Evolutionary conservation across 37 sponge, comb jelly and placozoan genomes (phyloP).

Genomic region (Agelas oroides): DNA sequence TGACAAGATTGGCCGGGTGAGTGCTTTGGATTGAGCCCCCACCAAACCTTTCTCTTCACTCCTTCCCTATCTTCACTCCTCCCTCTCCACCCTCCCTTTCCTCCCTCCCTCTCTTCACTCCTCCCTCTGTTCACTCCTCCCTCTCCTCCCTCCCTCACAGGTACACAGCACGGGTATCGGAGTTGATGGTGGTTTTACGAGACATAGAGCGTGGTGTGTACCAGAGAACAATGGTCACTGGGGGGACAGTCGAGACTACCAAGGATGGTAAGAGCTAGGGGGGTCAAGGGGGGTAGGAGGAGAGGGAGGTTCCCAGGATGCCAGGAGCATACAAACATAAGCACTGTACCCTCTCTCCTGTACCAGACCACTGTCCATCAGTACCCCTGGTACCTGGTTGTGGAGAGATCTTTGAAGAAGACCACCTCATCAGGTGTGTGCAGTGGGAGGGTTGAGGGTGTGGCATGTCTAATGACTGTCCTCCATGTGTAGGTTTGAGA

Average conservation of each 20-base stretch:
- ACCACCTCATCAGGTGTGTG: constrained; percentile 80
- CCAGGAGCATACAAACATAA: too few relatives aligned
- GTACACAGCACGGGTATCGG: constrained; percentile 82
- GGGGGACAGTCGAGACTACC: not conserved
- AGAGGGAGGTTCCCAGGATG: too few relatives aligned
- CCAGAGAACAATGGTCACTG: constrained; percentile 87
- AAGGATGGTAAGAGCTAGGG: not conserved
- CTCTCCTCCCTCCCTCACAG: constrained; percentile 18
- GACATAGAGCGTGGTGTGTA: constrained; percentile 89
- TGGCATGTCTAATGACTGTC: too few relatives aligned
- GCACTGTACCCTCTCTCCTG: not conserved
- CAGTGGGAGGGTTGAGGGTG: not conserved
- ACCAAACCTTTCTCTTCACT: too few relatives aligned
- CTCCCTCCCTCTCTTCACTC: too few relatives aligned
- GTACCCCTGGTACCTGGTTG: constrained; percentile 86
- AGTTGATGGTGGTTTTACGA: constrained; percentile 74
- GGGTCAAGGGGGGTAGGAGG: not conserved
- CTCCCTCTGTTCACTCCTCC: too few relatives aligned
- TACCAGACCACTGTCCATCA: constrained; percentile 29
- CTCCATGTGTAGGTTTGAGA: constrained; percentile 63
- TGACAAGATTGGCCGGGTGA: constrained; percentile 91
- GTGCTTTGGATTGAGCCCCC: not conserved
- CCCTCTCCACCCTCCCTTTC: too few relatives aligned
- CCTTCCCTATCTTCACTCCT: too few relatives aligned
- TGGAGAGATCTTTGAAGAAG: constrained; percentile 76